phyloP scores from a whole-genome alignment of 1,140 invertebrate genomes.

The Atta texana region DNA sequence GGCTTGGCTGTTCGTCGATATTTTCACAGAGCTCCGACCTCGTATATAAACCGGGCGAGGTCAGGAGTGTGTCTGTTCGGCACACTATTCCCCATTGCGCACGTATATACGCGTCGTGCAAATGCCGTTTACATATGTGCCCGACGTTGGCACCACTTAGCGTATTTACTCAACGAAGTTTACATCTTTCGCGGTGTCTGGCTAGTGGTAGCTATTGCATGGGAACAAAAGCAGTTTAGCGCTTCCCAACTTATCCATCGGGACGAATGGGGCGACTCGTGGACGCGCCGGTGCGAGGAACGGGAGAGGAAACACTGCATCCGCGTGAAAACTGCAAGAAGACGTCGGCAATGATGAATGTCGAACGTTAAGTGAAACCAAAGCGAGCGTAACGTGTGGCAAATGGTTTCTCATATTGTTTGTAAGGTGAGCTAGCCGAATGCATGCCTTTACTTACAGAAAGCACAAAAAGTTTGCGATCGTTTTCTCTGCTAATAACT shows the following conservation, averaged over 20 bases:
- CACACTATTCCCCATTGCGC: not conserved
- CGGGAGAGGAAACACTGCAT: no score
- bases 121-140: conserved; percentile 24
- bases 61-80: not conserved
- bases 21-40: conserved; percentile 49
- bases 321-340: conserved; percentile 40
- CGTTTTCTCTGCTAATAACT: not conserved
- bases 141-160: conserved; percentile 52
- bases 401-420: conserved; percentile 45
- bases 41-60: conserved; percentile 41
- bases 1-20: conserved; percentile 58
- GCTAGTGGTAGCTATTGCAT: conserved; percentile 31
- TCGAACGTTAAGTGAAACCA: conserved; percentile 61
- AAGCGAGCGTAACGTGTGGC: conserved; percentile 19
- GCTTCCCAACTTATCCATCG: conserved; percentile 60
- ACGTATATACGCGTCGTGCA: not conserved
- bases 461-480: not conserved
- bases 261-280: conserved; percentile 38
- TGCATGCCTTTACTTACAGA: not conserved
- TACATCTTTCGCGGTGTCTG: conserved; percentile 53
- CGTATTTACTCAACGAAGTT: conserved; percentile 61
- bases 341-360: conserved; percentile 69
- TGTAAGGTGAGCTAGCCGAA: not conserved
- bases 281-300: conserved; percentile 8
- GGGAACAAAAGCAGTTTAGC: conserved; percentile 60